These are phyloP conservation scores for Sebastolobus altivelis DNA, from an alignment of 2,797 vertebrate species.

Conservation along the genomic window DNA sequence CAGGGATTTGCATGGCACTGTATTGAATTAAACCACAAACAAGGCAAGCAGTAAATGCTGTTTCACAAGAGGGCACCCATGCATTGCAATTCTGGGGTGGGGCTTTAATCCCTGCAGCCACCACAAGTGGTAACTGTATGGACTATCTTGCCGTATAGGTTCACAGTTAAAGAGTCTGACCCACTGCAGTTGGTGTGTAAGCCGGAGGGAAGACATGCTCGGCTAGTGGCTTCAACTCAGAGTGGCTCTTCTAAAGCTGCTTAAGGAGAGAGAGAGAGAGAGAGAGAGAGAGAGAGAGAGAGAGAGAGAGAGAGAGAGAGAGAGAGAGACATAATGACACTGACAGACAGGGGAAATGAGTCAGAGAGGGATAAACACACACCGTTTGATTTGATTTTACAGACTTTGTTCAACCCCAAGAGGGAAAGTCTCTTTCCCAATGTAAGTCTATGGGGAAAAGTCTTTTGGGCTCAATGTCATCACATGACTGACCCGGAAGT, in stretches of 20 bases:
- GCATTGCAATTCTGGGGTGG: conserved; percentile 29
- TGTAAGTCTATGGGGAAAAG: too few relatives aligned
- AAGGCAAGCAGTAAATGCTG: conserved; percentile 4
- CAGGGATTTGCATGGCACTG: background rate
- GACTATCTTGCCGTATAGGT: conserved; percentile 7
- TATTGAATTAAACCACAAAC: background rate
- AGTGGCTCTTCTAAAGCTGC: conserved; percentile 58
- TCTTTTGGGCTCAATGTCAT: too few relatives aligned
- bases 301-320: background rate
- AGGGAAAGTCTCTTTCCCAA: conserved; percentile 23
- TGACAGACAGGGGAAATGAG: conserved; percentile 46
- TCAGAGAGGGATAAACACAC: conserved; percentile 49
- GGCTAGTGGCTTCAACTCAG: conserved; percentile 28
- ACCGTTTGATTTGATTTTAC: conserved; percentile 34
- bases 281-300: background rate
- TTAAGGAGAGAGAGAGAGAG: conserved; percentile 25
- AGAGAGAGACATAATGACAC: conserved; percentile 47
- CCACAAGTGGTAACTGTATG: conserved; percentile 29
- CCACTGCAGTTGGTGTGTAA: conserved; percentile 50
- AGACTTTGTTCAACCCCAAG: conserved; percentile 43
- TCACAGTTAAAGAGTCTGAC: conserved; percentile 45
- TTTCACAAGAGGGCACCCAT: conserved; percentile 56
- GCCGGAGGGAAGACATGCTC: conserved; percentile 51
- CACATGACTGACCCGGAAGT: too few relatives aligned
- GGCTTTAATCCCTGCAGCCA: conserved; percentile 10